Evolutionary conservation across 2,797 vertebrate species (phyloP).

Genomic region (Odontamblyopus rebecca): DNA sequence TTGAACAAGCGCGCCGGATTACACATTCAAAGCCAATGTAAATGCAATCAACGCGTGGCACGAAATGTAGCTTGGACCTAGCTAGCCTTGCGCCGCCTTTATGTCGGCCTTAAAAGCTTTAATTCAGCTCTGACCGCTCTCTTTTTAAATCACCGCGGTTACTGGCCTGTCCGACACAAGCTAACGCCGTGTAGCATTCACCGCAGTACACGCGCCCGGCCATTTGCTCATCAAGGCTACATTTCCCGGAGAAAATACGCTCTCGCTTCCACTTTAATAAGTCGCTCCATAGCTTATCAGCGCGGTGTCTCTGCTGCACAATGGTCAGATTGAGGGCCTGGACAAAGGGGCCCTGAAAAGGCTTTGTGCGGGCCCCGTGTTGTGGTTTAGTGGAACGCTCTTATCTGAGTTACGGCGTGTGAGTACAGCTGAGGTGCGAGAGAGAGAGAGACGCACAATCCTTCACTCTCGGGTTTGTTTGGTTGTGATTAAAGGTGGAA

Average conservation of each 20-base stretch:
- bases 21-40: neutral
- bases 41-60: neutral
- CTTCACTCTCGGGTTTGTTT: constrained; percentile 22
- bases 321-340: constrained; percentile 70
- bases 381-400: constrained; percentile 47
- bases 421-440: constrained; percentile 49
- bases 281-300: constrained; percentile 71
- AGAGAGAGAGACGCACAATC: constrained; percentile 33
- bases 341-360: constrained; percentile 71
- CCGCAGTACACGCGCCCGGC: constrained; percentile 36
- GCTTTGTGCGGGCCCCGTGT: constrained; percentile 62
- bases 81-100: neutral
- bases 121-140: constrained; percentile 16
- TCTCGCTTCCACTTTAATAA: constrained; percentile 69
- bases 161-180: constrained; percentile 49
- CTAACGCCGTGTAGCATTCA: constrained; percentile 46
- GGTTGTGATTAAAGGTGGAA: constrained; percentile 13
- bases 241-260: constrained; percentile 50
- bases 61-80: neutral
- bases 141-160: constrained; percentile 30
- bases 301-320: constrained; percentile 68
- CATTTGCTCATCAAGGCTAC: constrained; percentile 52
- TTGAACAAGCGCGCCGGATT: neutral
- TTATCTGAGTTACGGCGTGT: constrained; percentile 54
- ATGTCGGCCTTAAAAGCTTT: constrained; percentile 8